Evolutionary conservation across 2,797 vertebrate species (phyloP).

Genomic region (Galago senegalensis): DNA sequence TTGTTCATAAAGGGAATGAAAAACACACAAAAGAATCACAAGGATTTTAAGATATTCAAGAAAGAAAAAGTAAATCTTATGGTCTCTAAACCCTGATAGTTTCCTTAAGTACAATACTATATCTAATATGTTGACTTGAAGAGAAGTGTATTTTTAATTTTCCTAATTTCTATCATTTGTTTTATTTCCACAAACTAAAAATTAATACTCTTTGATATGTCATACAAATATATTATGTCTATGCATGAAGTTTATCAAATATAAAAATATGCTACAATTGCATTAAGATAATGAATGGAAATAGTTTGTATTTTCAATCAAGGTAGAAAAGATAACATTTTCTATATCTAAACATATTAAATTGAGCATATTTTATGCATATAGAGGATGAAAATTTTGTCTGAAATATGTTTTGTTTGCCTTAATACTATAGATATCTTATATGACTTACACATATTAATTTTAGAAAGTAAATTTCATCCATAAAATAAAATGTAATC

Average conservation of each 20-base stretch:
- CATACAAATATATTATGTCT: constrained; percentile 23
- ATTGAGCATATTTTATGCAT: constrained; percentile 48
- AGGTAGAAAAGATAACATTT: constrained; percentile 47
- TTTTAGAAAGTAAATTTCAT: constrained; percentile 56
- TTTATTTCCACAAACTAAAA: constrained; percentile 57
- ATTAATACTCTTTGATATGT: constrained; percentile 57
- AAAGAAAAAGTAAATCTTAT: constrained; percentile 48
- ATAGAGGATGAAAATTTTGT: constrained; percentile 1
- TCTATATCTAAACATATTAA: constrained; percentile 48
- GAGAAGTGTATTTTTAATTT: constrained; percentile 39
- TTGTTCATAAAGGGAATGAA: constrained; percentile 44
- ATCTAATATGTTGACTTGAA: constrained; percentile 61
- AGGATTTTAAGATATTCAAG: constrained; percentile 43
- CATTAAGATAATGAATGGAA: constrained; percentile 66
- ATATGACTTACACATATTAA: constrained; percentile 54
- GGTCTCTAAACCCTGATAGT: constrained; percentile 4
- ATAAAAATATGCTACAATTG: constrained; percentile 50
- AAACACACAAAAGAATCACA: not conserved
- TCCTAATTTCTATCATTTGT: constrained; percentile 51
- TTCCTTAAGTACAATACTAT: constrained; percentile 44
- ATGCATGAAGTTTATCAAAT: constrained; percentile 36
- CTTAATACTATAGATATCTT: constrained; percentile 50
- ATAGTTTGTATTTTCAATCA: constrained; percentile 60
- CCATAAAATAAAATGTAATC: constrained; percentile 17
- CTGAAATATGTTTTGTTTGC: constrained; percentile 56